Conservation (phyloP, 2,113 vertebrate genomes). For the Pantherophis guttatus region DNA sequence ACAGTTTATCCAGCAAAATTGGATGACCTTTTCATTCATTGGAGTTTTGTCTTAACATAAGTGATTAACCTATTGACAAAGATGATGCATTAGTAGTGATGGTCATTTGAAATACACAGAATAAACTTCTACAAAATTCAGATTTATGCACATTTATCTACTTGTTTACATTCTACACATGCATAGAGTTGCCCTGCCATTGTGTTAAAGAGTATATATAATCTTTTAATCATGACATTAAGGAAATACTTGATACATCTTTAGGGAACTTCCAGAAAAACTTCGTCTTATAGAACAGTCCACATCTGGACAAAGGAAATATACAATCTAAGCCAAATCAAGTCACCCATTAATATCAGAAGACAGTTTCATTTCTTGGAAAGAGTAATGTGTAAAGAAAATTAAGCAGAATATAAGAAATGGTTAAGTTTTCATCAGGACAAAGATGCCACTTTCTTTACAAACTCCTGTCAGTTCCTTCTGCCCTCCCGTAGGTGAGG, state of each 20-base stretch:
- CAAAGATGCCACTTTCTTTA: neutral
- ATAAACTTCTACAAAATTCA: neutral
- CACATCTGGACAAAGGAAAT: neutral
- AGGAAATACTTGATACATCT: neutral
- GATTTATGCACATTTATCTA: neutral
- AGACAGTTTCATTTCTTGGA: neutral
- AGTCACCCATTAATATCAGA: neutral
- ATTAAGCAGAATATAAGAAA: neutral
- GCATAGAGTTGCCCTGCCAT: neutral
- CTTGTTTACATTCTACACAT: neutral
- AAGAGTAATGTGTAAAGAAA: neutral
- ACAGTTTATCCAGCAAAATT: neutral
- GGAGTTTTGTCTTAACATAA: neutral
- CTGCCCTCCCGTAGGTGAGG: neutral
- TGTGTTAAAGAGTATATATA: neutral
- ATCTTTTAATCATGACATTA: neutral
- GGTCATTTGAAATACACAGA: neutral
- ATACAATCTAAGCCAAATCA: neutral
- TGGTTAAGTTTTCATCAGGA: neutral
- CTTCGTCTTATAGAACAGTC: neutral
- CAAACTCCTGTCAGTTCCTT: neutral
- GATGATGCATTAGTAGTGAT: neutral
- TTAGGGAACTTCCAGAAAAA: neutral
- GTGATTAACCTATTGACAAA: neutral
- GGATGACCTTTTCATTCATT: neutral